Evolutionary conservation across 1,140 invertebrate species (phyloP).

Genomic region (Probaryconus sp.): DNA sequence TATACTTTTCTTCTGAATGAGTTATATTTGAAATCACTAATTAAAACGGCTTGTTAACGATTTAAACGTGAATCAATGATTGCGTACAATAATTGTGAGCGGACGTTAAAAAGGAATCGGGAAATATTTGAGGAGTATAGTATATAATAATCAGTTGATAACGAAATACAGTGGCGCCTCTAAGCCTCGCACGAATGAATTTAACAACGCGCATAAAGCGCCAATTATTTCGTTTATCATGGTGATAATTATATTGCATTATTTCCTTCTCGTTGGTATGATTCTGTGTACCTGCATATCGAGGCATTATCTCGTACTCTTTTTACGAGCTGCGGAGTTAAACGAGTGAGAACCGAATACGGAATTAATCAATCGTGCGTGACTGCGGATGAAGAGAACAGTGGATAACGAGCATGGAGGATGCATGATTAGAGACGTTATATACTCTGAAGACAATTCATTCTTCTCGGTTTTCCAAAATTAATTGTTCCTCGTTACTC

Average conservation of each 20-base stretch:
- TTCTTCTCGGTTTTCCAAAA: constrained; percentile 2
- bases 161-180: constrained; percentile 4
- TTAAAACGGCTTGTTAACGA: neutral
- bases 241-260: constrained; percentile 55
- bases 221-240: constrained; percentile 56
- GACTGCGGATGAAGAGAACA: constrained; percentile 48
- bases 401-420: constrained; percentile 27
- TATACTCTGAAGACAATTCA: constrained; percentile 17
- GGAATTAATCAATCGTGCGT: constrained; percentile 62
- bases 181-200: constrained; percentile 9
- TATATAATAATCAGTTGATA: neutral
- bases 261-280: constrained; percentile 49
- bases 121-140: neutral
- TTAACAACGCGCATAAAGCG: constrained; percentile 27
- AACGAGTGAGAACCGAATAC: constrained; percentile 55
- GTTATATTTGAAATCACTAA: neutral
- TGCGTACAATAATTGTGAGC: neutral
- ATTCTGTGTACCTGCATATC: constrained; percentile 41
- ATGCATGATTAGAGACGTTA: constrained; percentile 44
- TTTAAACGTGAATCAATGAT: neutral
- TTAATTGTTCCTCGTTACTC: no score
- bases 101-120: neutral
- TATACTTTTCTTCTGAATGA: no score
- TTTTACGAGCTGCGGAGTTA: constrained; percentile 55
- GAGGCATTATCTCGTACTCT: constrained; percentile 48